Evolutionary conservation across 1,140 invertebrate genomes (phyloP), one percentile per base, ranked within the genome.

Genomic region (Doryteuthis pealeii): DNA sequence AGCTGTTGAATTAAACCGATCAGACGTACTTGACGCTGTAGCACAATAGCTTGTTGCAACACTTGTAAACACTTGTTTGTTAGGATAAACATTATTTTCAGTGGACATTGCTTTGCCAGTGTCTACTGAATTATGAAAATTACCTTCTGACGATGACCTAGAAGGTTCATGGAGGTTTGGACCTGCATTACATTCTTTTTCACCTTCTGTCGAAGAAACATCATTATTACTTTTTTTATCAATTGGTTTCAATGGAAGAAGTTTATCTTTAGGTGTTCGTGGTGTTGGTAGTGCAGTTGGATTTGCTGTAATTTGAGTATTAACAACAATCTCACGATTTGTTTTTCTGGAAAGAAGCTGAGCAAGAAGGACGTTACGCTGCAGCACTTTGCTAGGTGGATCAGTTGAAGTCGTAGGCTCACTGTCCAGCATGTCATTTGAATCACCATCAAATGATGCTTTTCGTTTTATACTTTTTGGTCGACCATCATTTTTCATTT

Each of bases 301-400:
- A 66, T 85, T 81, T 40, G 77, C 72, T 3, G 79, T 78, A 45
- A 83, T 78, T 22, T 78, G 71, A 0, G 83, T 84, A 69, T 84
- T 84, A 18, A 86, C 81, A 73, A 93, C 91, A 2, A 90, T 90
- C 58, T 93, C 91, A 69, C 92, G 91, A 49, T 91, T 91, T n/a
- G 92, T 91, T 79, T 93, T 91, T 83, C 93, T 93, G 15, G 93
- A 93, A 80, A 97, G 87, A 73, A 97, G 86, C 66, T 92, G 92
- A 15, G 94, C 94, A 76, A 96, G 89, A 91, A 96, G 94, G 80
- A 93, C 92, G 87, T 97, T 97, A 81, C 92, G 93, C 84, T 94
- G 91, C 86, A 76, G 49, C 76, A 75, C n/a, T 76, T 54, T 28
- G 62, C 65, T 35, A 72, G 69, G 10, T 71, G 75, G 30, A 58